Base-by-base conservation (phyloP, 2,888 invertebrate species). In the Aphrophora alni region DNA sequence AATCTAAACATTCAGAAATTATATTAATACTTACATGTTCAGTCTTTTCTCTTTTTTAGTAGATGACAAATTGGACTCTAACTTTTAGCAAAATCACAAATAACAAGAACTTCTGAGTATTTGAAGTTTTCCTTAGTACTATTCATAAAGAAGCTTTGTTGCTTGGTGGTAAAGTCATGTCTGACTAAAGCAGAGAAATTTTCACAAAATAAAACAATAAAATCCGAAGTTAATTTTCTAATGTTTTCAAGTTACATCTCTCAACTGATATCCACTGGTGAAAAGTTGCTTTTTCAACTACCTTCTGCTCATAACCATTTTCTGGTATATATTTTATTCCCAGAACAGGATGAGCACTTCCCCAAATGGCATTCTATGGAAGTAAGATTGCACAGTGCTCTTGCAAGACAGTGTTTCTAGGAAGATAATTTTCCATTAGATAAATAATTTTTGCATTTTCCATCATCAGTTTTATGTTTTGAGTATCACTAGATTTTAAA, bases 41-140 rank as follows among this genome's bases (percentile, higher is more conserved):
- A 33, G 10, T 33, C 33, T 33, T 33, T 33, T 7, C 33, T 33
- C 33, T 33, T 33, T 33, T 33, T 4, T 33, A 33, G 33, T 33
- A 33, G 33, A 7, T 81, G 81, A 4, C 74, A 38, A 24, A 81
- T 75, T 17, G 70, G 68, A 69, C 69, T 78, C 27, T 75, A 81
- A 26, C 75, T 81, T 21, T 81, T 75, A 2, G 80, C 68, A 27
- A 80, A 80, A 71, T 80, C 80, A 33, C 76, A 75, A 7, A 72
- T 26, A 0, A 71, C 76, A 17, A 80, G 21, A 74, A 38, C 51
- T 51, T 73, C 73, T 33, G 33, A 25, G 5, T 27, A 14, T 10
- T n/a, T 1, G n/a, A 77, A 25, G 24, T 77, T 77, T 77, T 77
- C 77, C 33, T 69, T 77, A 8, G 17, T 8, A 7, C 21, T 0